These are phyloP conservation scores for Catharus ustulatus DNA, from an alignment of 2,797 vertebrate genomes.

Conservation along the genomic window DNA sequence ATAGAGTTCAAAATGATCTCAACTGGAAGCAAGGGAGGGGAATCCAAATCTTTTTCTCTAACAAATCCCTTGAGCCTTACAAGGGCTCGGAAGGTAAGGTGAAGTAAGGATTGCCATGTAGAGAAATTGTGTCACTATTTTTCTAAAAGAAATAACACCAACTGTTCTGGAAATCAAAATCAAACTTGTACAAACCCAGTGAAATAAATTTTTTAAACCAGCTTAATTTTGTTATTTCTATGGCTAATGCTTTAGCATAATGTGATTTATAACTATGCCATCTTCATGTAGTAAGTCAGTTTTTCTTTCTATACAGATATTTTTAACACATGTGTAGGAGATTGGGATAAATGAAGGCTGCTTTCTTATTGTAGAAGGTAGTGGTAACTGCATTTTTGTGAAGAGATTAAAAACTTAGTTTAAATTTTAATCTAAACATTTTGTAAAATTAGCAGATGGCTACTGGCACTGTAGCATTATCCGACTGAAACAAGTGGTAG, in stretches of 20 bases:
- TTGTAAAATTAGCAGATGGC: conserved; percentile 67
- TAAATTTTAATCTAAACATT: conserved; percentile 47
- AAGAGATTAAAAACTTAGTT: background rate
- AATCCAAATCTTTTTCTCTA: conserved; percentile 6
- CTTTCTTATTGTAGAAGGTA: background rate
- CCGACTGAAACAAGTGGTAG: conserved; percentile 46
- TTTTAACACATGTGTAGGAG: background rate
- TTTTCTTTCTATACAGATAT: background rate
- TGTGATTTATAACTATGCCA: background rate
- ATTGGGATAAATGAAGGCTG: background rate
- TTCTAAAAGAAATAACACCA: background rate
- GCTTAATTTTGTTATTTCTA: background rate
- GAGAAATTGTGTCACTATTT: background rate
- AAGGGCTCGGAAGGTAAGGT: background rate
- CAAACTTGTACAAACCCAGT: background rate
- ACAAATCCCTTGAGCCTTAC: conserved; percentile 33
- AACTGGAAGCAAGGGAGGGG: background rate
- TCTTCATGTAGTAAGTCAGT: background rate
- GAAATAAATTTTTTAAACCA: background rate
- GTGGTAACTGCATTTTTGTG: background rate
- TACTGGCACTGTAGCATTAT: conserved; percentile 49
- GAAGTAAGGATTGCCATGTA: background rate
- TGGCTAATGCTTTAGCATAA: background rate
- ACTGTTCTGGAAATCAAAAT: background rate
- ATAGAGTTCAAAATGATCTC: conserved; percentile 4